A percentile compares a stretch with the other conserved stretches of the same genome.
Conservation (phyloP, 1,140 invertebrate species). For the Caerostris extrusa region DNA sequence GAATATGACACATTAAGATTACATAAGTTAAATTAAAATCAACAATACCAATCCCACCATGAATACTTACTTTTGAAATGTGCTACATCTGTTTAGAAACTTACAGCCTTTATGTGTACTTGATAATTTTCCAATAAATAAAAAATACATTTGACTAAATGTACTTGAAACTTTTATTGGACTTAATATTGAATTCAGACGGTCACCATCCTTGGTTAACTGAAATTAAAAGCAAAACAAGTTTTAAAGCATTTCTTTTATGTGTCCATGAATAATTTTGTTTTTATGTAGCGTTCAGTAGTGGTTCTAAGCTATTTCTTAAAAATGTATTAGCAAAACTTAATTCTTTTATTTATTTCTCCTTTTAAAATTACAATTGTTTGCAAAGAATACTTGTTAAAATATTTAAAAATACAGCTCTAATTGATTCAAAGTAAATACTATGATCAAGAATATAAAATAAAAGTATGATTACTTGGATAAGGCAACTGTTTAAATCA, state of each 20-base stretch:
- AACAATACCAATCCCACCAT: background rate
- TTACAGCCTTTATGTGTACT: constrained; percentile 87
- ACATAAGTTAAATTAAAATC: background rate
- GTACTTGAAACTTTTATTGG: constrained; percentile 93
- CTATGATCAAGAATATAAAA: background rate
- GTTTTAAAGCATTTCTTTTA: background rate
- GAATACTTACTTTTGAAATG: constrained; percentile 87
- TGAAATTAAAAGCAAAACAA: constrained; percentile 80
- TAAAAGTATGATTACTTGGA: constrained; percentile 79
- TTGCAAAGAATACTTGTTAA: background rate
- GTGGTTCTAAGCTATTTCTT: too few relatives aligned
- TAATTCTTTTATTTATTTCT: too few relatives aligned
- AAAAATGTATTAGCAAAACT: too few relatives aligned
- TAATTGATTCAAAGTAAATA: background rate
- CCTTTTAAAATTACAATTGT: too few relatives aligned
- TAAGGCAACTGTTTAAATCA: constrained; percentile 90
- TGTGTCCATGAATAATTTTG: too few relatives aligned
- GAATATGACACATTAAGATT: too few relatives aligned
- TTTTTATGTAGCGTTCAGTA: too few relatives aligned
- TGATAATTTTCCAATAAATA: constrained; percentile 93
- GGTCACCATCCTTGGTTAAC: constrained; percentile 87
- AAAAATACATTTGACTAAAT: constrained; percentile 95
- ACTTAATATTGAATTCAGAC: constrained; percentile 93
- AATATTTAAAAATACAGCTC: background rate
- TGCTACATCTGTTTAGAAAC: constrained; percentile 87